Conservation (phyloP, 1,140 invertebrate genomes). For the Phthorimaea operculella region DNA sequence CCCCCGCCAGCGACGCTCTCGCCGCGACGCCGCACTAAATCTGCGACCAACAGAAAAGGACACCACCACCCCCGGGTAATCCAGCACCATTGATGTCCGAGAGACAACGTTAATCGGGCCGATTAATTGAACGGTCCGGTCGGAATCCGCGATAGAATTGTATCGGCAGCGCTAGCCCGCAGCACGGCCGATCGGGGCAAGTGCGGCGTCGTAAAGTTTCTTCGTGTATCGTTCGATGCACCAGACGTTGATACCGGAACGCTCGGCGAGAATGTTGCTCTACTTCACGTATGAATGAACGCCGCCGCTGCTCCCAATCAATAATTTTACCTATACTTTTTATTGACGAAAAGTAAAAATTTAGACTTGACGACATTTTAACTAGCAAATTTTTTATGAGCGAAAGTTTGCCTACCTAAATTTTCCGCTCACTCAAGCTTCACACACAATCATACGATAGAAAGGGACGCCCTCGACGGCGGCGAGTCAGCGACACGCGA, state of each 20-base stretch:
- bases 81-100: constrained; percentile 56
- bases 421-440: too few relatives aligned
- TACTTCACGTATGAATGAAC: constrained; percentile 22
- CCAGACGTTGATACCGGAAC: constrained; percentile 58
- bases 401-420: too few relatives aligned
- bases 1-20: constrained; percentile 53
- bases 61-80: constrained; percentile 58
- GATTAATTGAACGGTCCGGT: constrained; percentile 59
- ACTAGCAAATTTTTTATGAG: too few relatives aligned
- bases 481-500: too few relatives aligned
- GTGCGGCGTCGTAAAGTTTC: constrained; percentile 66
- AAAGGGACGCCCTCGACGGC: too few relatives aligned
- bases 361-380: too few relatives aligned
- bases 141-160: constrained; percentile 48
- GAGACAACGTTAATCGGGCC: constrained; percentile 56
- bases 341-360: too few relatives aligned
- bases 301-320: too few relatives aligned
- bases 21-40: constrained; percentile 66
- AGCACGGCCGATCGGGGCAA: constrained; percentile 51
- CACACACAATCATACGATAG: too few relatives aligned
- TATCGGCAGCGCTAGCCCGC: constrained; percentile 49
- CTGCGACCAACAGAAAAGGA: constrained; percentile 60
- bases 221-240: constrained; percentile 68
- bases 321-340: too few relatives aligned
- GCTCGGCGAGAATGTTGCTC: constrained; percentile 42